Evolutionary conservation across 2,888 invertebrate genomes (phyloP), one percentile per base, ranked within the genome.

Genomic region (Augiades crinisus): DNA sequence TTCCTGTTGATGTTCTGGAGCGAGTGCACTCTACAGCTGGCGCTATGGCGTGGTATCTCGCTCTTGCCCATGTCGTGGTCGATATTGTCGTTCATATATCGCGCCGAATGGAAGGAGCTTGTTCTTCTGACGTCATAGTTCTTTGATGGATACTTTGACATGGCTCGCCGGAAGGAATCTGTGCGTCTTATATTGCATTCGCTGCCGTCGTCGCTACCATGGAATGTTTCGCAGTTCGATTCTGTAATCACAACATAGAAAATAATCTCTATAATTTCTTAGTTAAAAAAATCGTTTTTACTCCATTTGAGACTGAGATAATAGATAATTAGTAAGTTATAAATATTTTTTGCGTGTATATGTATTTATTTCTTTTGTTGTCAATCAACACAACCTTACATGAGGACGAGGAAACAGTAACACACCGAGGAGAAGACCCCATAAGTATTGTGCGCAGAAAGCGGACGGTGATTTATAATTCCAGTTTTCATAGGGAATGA

Each of bases 121-220:
- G 82, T 83, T 40, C 87, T 64, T 27, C 78, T 59, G 5, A 86
- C 83, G 63, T 87, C 85, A 64, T 75, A 82, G 63, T 74, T 78
- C 56, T 70, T 77, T 0, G 81, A 72, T 0, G 83, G 82, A 36
- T 60, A 61, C 37, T 57, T 63, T 1, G 80, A 64, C 36, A 86
- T 68, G 2, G 88, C 88, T 14, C 79, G 63, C 0, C 81, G 70
- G 63, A 89, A 88, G 0, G 89, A 88, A 1, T 83, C 84, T 0
- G 85, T 81, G 24, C 89, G 78, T 43, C 84, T 62, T 30, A 87
- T 70, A 59, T 86, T 85, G 63, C 79, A 84, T 19, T 88, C 88
- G 68, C 86, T 89, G 6, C 76, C 83, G 40, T 87, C 89, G 43
- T 89, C 89, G 62, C 89, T 89, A 57, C 81, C 87, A 64, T 82